Evolutionary conservation across 2,113 vertebrate species (phyloP), one percentile per base, ranked within the genome.

Genomic region (Nansenia antarctica): DNA sequence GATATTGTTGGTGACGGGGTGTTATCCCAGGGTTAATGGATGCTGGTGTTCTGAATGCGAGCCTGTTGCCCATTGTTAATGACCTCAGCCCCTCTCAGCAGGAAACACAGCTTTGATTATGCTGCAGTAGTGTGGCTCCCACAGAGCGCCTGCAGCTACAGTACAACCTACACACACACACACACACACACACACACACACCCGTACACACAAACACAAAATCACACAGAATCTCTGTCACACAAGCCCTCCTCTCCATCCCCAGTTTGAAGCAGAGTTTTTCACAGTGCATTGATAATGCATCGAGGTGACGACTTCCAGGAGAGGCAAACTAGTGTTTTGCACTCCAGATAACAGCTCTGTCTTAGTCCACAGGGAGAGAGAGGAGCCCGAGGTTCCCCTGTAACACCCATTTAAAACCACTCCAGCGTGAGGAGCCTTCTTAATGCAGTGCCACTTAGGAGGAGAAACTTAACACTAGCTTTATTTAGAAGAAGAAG

Each of bases 401-500:
- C 84, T 77, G 67, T 86, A 78, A 68, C 67, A 73, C 54, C 76
- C 84, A 77, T 86, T 87, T 81, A 82, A 72, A 86, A 67, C 71
- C 84, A 82, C 82, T 88, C 78, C 37, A 76, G 76, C 86, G 83
- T 84, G 87, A 84, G 81, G 72, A 78, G 78, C 79, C 82, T 77
- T 86, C 6, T 83, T 87, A 87, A 90, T 86, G 82, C 70, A 73
- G 78, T 73, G 82, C 81, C 82, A 88, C 86, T 89, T 88, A 78
- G 58, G 35, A 24, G 5, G 35, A 24, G 30, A 47, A 74, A 62
- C n/a, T n/a, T n/a, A 81, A 72, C 79, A 85, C 81, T 76, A 77
- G 69, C n/a, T n/a, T n/a, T n/a, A n/a, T n/a, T n/a, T n/a, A n/a
- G n/a, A n/a, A n/a, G n/a, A n/a, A n/a, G n/a, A n/a, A n/a, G n/a